Conservation (phyloP, 2,113 vertebrate genomes). For the Odontesthes bonariensis region DNA sequence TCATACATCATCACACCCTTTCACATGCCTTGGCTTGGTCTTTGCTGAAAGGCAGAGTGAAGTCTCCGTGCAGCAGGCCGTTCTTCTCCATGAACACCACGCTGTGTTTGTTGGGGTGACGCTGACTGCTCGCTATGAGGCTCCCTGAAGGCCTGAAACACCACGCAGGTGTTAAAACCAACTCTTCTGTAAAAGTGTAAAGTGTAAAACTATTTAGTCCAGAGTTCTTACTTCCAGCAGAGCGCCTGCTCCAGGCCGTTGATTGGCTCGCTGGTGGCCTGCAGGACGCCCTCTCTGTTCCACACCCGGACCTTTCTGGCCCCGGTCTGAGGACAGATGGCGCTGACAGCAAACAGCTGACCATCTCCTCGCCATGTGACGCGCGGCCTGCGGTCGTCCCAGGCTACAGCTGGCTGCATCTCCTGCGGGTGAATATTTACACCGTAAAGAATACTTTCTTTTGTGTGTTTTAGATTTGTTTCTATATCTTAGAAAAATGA, state of each 20-base stretch:
- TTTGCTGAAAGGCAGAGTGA: slow-evolving; percentile 89
- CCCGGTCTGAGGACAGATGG: slow-evolving; percentile 89
- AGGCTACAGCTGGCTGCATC: slow-evolving; percentile 82
- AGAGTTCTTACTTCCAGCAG: slow-evolving; percentile 92
- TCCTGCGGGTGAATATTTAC: slow-evolving; percentile 75
- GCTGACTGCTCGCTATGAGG: slow-evolving; percentile 90
- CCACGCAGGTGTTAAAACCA: neutral
- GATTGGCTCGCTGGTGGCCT: slow-evolving; percentile 92
- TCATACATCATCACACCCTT: no score
- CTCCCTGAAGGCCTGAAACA: slow-evolving; percentile 91
- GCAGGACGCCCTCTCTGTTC: slow-evolving; percentile 89
- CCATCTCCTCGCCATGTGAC: slow-evolving; percentile 96
- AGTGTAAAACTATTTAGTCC: no score
- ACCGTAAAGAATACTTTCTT: neutral
- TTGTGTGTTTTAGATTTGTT: neutral
- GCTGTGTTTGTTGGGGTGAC: slow-evolving; percentile 92
- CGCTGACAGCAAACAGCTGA: slow-evolving; percentile 92
- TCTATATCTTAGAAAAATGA: slow-evolving; percentile 26
- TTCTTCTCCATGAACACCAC: slow-evolving; percentile 98
- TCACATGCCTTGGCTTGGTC: slow-evolving; percentile 87
- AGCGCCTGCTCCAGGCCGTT: slow-evolving; percentile 91
- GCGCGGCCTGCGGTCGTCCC: slow-evolving; percentile 88
- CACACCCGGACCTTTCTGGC: slow-evolving; percentile 75
- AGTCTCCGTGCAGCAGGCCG: slow-evolving; percentile 95
- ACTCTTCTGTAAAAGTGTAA: no score